Conservation (phyloP, 1,140 invertebrate species). For the Thaumetopoea pityocampa region DNA sequence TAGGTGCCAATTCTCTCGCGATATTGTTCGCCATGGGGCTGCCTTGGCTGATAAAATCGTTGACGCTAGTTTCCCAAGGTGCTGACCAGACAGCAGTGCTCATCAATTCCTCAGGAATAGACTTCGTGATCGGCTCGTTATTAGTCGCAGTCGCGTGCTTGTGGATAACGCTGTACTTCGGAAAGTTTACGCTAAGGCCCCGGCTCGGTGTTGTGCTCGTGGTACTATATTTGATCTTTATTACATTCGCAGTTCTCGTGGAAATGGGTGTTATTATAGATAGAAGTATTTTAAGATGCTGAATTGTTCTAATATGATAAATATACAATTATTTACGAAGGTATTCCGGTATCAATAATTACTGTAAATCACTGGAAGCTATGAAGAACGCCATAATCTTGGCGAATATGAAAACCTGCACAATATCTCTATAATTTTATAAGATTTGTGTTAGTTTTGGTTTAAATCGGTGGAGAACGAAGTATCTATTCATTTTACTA, state of each 20-base stretch:
- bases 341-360: too few species aligned
- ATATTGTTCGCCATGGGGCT: conserved; percentile 90
- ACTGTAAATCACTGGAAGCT: too few species aligned
- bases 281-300: conserved; percentile 16
- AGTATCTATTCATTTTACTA: too few species aligned
- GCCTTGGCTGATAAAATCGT: conserved; percentile 88
- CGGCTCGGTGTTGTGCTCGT: conserved; percentile 77
- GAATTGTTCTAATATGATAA: too few species aligned
- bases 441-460: too few species aligned
- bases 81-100: conserved; percentile 50
- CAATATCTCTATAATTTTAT: too few species aligned
- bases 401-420: too few species aligned
- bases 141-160: conserved; percentile 77
- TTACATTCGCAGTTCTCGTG: conserved; percentile 76
- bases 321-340: too few species aligned
- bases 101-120: conserved; percentile 78
- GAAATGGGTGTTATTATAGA: conserved; percentile 57
- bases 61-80: conserved; percentile 74
- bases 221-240: conserved; percentile 78
- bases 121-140: conserved; percentile 80
- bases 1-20: conserved; percentile 90
- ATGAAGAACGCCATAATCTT: too few species aligned
- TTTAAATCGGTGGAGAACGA: too few species aligned
- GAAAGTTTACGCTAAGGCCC: conserved; percentile 78
- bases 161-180: conserved; percentile 76